phyloP scores from a whole-genome alignment of 2,888 invertebrate genomes.

The Epinotia ramella region DNA sequence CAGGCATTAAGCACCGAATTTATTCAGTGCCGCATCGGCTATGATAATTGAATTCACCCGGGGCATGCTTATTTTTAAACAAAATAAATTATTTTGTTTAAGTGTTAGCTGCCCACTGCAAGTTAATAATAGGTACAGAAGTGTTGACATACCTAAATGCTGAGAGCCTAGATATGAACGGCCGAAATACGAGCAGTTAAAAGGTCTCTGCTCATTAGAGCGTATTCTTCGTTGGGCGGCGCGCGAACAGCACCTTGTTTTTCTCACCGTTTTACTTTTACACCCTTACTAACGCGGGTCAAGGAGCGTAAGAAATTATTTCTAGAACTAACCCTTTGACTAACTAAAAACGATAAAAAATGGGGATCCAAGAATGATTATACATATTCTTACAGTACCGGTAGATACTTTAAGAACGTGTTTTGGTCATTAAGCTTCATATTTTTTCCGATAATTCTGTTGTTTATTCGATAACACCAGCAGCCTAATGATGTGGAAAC shows the following conservation, averaged over 20 bases:
- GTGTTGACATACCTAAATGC: constrained; percentile 66
- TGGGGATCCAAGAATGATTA: neutral
- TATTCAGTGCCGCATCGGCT: constrained; percentile 26
- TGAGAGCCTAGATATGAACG: constrained; percentile 67
- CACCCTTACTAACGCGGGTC: constrained; percentile 61
- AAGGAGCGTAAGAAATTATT: constrained; percentile 65
- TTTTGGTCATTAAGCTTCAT: constrained; percentile 29
- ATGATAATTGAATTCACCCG: constrained; percentile 23
- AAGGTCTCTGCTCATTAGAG: constrained; percentile 70
- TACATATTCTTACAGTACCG: neutral
- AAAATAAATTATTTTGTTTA: constrained; percentile 6
- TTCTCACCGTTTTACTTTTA: constrained; percentile 71
- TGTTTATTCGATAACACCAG: constrained; percentile 26
- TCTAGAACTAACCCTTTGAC: constrained; percentile 62
- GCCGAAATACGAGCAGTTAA: constrained; percentile 64
- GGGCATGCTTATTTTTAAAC: neutral
- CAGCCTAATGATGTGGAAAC: constrained; percentile 33
- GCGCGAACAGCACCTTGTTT: constrained; percentile 68
- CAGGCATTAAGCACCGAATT: constrained; percentile 34
- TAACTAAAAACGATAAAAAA: neutral
- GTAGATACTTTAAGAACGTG: constrained; percentile 11
- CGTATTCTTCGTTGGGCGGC: constrained; percentile 62
- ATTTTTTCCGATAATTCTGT: constrained; percentile 31
- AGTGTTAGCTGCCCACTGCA: neutral
- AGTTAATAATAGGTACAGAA: constrained; percentile 46